These are phyloP conservation scores for Trichonephila inaurata DNA, from an alignment of 1,140 invertebrate genomes.

Conservation along the genomic window DNA sequence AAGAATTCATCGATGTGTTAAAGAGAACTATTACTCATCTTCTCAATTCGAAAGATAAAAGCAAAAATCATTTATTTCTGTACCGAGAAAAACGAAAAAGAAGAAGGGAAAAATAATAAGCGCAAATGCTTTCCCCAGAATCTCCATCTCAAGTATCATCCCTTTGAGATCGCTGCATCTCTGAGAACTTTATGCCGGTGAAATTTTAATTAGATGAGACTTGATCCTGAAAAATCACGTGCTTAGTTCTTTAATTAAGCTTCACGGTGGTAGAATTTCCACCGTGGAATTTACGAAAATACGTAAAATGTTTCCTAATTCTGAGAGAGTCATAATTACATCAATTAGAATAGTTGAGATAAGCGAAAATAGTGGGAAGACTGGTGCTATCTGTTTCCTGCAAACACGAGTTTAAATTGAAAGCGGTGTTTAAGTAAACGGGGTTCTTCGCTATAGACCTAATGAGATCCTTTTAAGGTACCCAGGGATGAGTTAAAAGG, in stretches of 20 bases:
- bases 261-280: background rate
- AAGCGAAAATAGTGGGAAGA: background rate
- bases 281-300: background rate
- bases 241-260: background rate
- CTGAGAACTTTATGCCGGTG: background rate
- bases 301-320: background rate
- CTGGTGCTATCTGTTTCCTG: background rate
- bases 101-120: background rate
- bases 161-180: background rate
- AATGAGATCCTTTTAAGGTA: background rate
- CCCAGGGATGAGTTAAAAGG: background rate
- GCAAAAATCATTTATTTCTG: background rate
- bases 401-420: background rate
- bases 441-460: background rate
- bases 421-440: background rate
- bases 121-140: background rate
- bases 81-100: background rate
- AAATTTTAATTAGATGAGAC: background rate
- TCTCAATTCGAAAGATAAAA: background rate
- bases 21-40: background rate
- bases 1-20: too few species aligned
- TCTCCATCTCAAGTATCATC: background rate
- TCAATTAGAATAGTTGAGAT: background rate
- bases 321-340: background rate
- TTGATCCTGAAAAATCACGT: slow-evolving; percentile 2